Percentiles rank a stretch among this genome's conserved stretches.
phyloP scores from a whole-genome alignment of 2,888 invertebrate genomes.

The Andricus quercusramuli region DNA sequence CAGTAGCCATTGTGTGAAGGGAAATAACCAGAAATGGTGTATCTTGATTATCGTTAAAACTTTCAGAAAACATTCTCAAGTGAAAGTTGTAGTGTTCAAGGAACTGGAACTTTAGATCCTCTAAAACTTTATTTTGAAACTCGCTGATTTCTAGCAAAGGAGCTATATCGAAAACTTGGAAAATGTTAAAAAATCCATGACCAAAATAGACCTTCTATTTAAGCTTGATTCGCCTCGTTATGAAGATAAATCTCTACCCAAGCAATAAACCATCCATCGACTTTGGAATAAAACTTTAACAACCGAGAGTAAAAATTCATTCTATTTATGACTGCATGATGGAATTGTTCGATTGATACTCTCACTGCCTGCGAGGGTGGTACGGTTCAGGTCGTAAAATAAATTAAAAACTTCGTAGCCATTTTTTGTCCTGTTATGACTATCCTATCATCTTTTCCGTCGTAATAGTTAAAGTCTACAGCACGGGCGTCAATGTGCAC shows the following conservation, averaged over 20 bases:
- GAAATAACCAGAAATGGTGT: background rate
- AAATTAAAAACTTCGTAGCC: slow-evolving; percentile 2
- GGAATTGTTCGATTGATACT: background rate
- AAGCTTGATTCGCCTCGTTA: background rate
- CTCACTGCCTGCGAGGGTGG: background rate
- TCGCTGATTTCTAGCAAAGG: background rate
- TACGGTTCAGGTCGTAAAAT: background rate
- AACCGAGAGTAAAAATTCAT: background rate
- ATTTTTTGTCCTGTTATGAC: background rate
- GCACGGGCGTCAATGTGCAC: background rate
- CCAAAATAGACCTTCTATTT: background rate
- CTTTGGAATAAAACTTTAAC: background rate
- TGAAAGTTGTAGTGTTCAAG: slow-evolving; percentile 15
- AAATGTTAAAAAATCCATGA: slow-evolving; percentile 7
- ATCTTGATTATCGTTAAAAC: slow-evolving; percentile 5
- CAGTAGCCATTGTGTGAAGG: background rate
- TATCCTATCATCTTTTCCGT: background rate
- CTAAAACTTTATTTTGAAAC: slow-evolving; percentile 20
- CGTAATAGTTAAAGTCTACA: background rate
- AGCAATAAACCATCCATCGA: background rate
- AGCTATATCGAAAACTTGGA: background rate
- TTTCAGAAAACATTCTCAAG: slow-evolving; percentile 4
- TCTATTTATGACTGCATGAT: background rate
- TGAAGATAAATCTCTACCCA: background rate
- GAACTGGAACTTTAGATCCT: slow-evolving; percentile 10